Percentiles rank a stretch among this genome's conserved stretches.
phyloP scores from a whole-genome alignment of 2,888 invertebrate genomes.

The Sphaerophoria taeniata region DNA sequence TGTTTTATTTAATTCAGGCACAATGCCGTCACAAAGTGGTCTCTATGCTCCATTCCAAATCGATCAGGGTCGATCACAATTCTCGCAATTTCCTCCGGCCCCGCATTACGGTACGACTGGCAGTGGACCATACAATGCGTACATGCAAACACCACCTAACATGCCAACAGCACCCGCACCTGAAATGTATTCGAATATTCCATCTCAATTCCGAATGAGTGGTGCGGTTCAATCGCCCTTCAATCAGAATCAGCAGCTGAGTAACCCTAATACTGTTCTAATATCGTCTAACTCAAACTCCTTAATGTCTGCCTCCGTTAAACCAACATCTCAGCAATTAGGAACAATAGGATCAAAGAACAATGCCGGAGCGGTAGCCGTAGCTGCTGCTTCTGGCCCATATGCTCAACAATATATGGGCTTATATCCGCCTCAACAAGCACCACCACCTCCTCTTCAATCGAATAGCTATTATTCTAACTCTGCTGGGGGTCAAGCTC shows the following conservation, averaged over 20 bases:
- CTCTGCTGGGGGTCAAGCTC: conserved; percentile 82
- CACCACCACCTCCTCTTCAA: conserved; percentile 81
- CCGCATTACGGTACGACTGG: conserved; percentile 84
- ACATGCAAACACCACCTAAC: conserved; percentile 86
- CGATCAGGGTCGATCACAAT: conserved; percentile 90
- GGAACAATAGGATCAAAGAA: conserved; percentile 89
- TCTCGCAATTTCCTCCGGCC: conserved; percentile 88
- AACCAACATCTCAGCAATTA: conserved; percentile 90
- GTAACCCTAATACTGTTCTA: conserved; percentile 93
- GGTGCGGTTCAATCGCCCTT: conserved; percentile 86
- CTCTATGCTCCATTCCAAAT: conserved; percentile 92
- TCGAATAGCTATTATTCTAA: conserved; percentile 83
- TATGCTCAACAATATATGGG: conserved; percentile 82
- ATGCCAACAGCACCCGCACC: conserved; percentile 87
- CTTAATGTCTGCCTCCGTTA: conserved; percentile 94
- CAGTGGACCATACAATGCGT: conserved; percentile 87
- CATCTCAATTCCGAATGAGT: conserved; percentile 86
- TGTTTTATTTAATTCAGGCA: conserved; percentile 90
- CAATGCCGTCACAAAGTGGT: conserved; percentile 89
- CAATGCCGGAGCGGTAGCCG: conserved; percentile 78
- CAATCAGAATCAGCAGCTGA: conserved; percentile 91
- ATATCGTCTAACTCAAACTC: conserved; percentile 94
- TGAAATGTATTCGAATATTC: conserved; percentile 87
- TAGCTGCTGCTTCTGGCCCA: conserved; percentile 75
- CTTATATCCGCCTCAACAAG: conserved; percentile 81